Conservation (phyloP, 1,140 invertebrate genomes). For the Cydia fagiglandana region DNA sequence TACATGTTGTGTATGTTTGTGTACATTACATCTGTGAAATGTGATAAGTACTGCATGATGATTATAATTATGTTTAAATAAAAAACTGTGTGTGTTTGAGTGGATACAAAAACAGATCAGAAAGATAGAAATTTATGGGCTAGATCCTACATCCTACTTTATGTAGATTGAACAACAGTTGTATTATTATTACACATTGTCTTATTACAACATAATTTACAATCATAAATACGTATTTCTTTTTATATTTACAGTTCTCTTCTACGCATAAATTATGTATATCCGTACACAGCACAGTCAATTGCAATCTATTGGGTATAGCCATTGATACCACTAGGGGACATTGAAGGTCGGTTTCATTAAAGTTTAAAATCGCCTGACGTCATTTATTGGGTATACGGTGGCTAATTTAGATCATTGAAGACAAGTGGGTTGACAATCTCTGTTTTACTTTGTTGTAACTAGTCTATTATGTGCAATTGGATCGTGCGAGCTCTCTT, state of each 20-base stretch:
- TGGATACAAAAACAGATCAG: no score
- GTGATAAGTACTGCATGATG: no score
- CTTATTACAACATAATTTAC: no score
- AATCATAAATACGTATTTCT: no score
- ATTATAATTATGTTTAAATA: no score
- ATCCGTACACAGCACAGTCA: not conserved
- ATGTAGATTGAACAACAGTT: no score
- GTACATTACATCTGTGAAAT: no score
- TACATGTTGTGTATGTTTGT: no score
- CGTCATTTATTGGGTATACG: not conserved
- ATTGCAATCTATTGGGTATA: not conserved
- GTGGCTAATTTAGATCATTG: slow-evolving; percentile 9
- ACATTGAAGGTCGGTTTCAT: not conserved
- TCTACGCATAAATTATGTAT: not conserved
- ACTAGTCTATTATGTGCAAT: not conserved
- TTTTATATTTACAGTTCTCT: not conserved
- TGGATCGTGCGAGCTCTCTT: not conserved
- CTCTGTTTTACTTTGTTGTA: not conserved
- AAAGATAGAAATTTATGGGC: no score
- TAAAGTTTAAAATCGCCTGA: not conserved
- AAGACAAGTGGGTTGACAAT: slow-evolving; percentile 11
- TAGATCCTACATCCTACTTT: no score
- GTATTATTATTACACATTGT: no score
- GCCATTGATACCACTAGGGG: not conserved
- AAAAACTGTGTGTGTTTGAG: no score